phyloP scores from a whole-genome alignment of 1,140 invertebrate species.

The Formica exsecta region DNA sequence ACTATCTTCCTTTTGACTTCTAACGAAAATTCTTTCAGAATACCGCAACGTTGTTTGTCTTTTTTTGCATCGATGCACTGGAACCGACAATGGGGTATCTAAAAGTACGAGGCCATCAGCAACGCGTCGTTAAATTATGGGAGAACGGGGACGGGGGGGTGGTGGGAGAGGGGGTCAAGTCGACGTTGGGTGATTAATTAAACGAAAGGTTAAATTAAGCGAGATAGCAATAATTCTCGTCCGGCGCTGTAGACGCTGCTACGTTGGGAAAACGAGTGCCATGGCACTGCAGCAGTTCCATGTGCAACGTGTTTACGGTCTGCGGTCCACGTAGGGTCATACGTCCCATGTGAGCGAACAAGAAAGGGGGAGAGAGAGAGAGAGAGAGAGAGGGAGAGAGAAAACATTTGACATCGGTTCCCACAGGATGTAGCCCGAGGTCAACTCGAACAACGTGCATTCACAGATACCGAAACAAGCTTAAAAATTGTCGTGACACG shows the following conservation, averaged over 20 bases:
- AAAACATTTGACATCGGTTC: background rate
- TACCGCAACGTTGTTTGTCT: background rate
- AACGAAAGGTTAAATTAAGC: slow-evolving; percentile 57
- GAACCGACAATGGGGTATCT: slow-evolving; percentile 3
- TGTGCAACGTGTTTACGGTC: slow-evolving; percentile 54
- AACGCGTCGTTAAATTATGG: slow-evolving; percentile 45
- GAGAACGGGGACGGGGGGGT: background rate
- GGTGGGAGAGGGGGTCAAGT: background rate
- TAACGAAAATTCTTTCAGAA: background rate
- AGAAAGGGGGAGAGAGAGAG: background rate
- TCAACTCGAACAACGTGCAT: background rate
- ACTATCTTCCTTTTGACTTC: background rate
- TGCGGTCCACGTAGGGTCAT: slow-evolving; percentile 49
- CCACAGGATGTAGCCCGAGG: background rate
- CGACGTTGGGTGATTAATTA: slow-evolving; percentile 51
- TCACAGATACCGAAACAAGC: background rate
- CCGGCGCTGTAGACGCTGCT: background rate
- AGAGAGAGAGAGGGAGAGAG: background rate
- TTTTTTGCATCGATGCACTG: background rate
- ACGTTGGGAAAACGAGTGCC: slow-evolving; percentile 45
- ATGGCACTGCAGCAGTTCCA: slow-evolving; percentile 35
- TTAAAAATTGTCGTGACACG: background rate
- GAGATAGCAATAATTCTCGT: slow-evolving; percentile 58
- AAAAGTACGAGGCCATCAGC: slow-evolving; percentile 8
- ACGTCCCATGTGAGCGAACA: slow-evolving; percentile 32